Evolutionary conservation across 2,113 vertebrate genomes (phyloP).

Genomic region (Phocoena phocoena): DNA sequence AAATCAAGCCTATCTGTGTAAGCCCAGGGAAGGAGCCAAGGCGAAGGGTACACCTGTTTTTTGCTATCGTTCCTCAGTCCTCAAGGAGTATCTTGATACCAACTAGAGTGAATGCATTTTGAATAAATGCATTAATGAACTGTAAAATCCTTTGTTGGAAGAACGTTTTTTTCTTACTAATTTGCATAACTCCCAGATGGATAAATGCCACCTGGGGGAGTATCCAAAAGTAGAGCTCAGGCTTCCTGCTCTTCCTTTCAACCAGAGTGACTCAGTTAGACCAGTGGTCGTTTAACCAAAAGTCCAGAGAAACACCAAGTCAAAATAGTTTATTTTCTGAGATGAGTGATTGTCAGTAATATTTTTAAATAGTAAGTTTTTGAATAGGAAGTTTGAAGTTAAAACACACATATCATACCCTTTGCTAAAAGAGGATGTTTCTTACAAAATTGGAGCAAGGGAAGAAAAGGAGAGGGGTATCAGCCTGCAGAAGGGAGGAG

Average conservation of each 20-base stretch:
- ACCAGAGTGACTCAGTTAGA: background rate
- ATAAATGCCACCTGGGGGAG: background rate
- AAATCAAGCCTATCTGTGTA: conserved; percentile 21
- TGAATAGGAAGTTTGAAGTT: background rate
- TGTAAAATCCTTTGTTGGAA: background rate
- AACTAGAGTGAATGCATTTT: background rate
- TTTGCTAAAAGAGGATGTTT: background rate
- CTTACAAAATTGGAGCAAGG: background rate
- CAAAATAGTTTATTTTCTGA: background rate
- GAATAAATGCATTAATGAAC: background rate
- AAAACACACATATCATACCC: background rate
- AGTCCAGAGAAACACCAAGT: background rate
- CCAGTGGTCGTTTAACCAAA: background rate
- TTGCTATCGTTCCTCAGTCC: background rate
- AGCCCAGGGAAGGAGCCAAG: background rate
- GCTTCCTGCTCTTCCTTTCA: background rate
- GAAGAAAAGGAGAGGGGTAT: background rate
- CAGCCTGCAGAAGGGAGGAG: rapidly evolving
- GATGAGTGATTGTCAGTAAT: background rate
- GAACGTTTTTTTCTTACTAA: background rate
- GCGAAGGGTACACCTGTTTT: background rate
- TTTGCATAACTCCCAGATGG: background rate
- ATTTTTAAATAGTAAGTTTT: background rate
- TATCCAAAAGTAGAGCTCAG: background rate
- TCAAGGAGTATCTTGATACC: background rate